Percentiles rank a stretch among this genome's conserved stretches.
Evolutionary conservation across 1,140 invertebrate species (phyloP).

Genomic region (Lasioglossum albipes): DNA sequence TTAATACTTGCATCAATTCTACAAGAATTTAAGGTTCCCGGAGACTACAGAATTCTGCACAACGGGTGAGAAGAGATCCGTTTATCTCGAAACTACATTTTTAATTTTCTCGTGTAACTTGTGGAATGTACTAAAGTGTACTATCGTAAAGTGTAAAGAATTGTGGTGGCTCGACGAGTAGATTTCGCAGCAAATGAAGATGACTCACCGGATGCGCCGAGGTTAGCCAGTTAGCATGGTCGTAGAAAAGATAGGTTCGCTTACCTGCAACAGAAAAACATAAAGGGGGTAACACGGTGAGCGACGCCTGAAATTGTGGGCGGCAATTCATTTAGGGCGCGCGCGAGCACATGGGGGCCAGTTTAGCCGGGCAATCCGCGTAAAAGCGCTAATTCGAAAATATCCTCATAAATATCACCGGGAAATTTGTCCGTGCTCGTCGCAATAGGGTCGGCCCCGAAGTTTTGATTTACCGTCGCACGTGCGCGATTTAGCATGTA

Average conservation of each 20-base stretch:
- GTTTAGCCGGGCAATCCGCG: conserved; percentile 22
- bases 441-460: conserved; percentile 17
- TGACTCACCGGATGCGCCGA: conserved; percentile 45
- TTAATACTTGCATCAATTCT: too few species aligned
- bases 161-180: background rate
- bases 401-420: conserved; percentile 40
- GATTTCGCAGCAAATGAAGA: background rate
- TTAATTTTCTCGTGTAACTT: too few species aligned
- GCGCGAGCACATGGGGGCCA: background rate
- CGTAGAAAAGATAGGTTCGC: conserved; percentile 19
- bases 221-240: background rate
- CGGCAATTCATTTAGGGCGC: conserved; percentile 15
- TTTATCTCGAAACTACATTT: too few species aligned
- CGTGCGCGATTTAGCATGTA: conserved; percentile 41
- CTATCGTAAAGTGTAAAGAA: too few species aligned
- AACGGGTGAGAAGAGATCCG: too few species aligned
- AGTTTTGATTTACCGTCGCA: conserved; percentile 49
- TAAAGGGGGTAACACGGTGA: conserved; percentile 14
- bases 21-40: too few species aligned
- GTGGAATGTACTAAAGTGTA: too few species aligned
- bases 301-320: background rate
- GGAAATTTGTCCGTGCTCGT: conserved; percentile 38
- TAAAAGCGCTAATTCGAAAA: conserved; percentile 49
- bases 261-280: conserved; percentile 67
- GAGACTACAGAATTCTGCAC: too few species aligned